Evolutionary conservation across 2,113 vertebrate genomes (phyloP), one percentile per base, ranked within the genome.

Genomic region (Antigone vipio): DNA sequence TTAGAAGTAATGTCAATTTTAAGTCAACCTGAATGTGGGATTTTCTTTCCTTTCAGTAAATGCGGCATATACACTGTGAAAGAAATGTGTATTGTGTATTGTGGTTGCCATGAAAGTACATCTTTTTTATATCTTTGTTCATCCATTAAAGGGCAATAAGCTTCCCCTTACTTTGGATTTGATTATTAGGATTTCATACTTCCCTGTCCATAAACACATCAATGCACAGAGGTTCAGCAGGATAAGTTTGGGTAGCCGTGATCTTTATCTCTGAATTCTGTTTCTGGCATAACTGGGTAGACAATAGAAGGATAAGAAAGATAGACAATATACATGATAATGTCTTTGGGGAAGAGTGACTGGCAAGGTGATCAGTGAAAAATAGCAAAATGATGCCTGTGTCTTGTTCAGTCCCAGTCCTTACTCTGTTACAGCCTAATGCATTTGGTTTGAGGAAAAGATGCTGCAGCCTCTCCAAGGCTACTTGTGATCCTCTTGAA

Each of bases 401-500:
- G 5, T 71, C 97, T 91, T 56, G 4, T 83, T 59, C 55, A 60
- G 38, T 34, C 21, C 62, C 55, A 60, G 38, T 34, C 21, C 62
- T 93, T 92, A 44, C 9, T 58, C n/a, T 89, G 55, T 77, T 97
- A 53, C 75, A 85, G 32, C n/a, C 45, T 89, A 69, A 53, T 53
- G 29, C 13, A 42, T 72, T 91, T 89, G 42, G 13, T 62, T 94
- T 85, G 58, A 93, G 66, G 60, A 93, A 95, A 94, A 92, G n/a
- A 64, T 88, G 45, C 58, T 82, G 47, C 79, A 93, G 32, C 45
- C 13, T 92, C 52, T 95, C 64, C 32, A 64, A 95, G 34, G 67
- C 27, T 94, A 20, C 95, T 94, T 49, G 11, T 87, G 74, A 66
- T 95, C 22, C 35, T 94, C 50, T 97, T 29, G 15, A 92, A 97